Conservation (phyloP, 1,140 invertebrate genomes). For the Bombyx mori region DNA sequence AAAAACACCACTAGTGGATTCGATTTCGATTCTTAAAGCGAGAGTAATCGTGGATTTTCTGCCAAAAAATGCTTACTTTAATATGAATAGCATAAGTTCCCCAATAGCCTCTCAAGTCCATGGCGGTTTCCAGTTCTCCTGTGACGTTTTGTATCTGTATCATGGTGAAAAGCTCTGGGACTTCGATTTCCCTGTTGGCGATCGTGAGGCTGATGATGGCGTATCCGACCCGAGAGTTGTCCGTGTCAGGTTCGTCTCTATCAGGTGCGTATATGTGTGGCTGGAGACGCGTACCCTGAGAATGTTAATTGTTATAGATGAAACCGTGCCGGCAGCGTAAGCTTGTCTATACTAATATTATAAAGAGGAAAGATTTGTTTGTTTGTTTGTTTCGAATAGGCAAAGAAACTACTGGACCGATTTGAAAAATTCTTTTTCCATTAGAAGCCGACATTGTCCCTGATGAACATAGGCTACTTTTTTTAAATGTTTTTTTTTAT, state of each 20-base stretch:
- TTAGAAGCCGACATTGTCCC: too few species aligned
- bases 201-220: conserved; percentile 36
- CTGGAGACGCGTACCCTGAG: conserved; percentile 34
- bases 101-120: conserved; percentile 65
- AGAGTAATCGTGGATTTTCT: background rate
- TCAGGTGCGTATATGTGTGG: conserved; percentile 60
- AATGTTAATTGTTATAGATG: conserved; percentile 1
- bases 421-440: too few species aligned
- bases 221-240: conserved; percentile 68
- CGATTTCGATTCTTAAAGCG: background rate
- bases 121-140: conserved; percentile 49
- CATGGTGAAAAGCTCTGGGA: conserved; percentile 60
- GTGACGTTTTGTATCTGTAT: conserved; percentile 39
- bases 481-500: too few species aligned
- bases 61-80: conserved; percentile 38
- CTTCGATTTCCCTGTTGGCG: conserved; percentile 27
- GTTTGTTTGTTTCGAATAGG: too few species aligned
- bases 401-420: too few species aligned
- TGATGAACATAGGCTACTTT: too few species aligned
- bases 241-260: conserved; percentile 62
- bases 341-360: too few species aligned
- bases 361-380: too few species aligned
- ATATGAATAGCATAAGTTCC: conserved; percentile 65
- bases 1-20: background rate
- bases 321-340: too few species aligned